Evolutionary conservation across 2,888 invertebrate species (phyloP).

Genomic region (Pogonocherus hispidulus): DNA sequence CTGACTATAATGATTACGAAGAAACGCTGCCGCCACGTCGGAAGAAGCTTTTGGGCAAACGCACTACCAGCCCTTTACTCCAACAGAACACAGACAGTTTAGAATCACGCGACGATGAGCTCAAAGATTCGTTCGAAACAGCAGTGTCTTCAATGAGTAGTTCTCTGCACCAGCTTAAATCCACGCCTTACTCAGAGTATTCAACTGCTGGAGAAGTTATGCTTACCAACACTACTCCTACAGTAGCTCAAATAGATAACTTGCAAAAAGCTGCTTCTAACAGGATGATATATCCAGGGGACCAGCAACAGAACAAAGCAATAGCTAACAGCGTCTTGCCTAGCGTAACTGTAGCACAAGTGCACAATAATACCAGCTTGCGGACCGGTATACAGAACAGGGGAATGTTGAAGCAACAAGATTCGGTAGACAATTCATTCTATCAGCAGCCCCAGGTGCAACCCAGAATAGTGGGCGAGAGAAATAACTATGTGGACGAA

Average conservation of each 20-base stretch:
- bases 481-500: slow-evolving; percentile 35
- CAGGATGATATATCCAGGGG: slow-evolving; percentile 44
- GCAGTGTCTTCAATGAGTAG: slow-evolving; percentile 69
- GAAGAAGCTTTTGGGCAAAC: slow-evolving; percentile 60
- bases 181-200: slow-evolving; percentile 53
- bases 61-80: slow-evolving; percentile 61
- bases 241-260: slow-evolving; percentile 38
- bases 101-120: slow-evolving; percentile 72
- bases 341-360: slow-evolving; percentile 59
- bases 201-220: slow-evolving; percentile 50
- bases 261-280: slow-evolving; percentile 46
- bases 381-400: slow-evolving; percentile 43
- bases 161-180: slow-evolving; percentile 65
- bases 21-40: slow-evolving; percentile 45
- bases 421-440: slow-evolving; percentile 64
- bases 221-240: slow-evolving; percentile 50
- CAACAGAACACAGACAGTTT: slow-evolving; percentile 71
- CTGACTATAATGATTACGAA: slow-evolving; percentile 51
- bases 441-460: slow-evolving; percentile 37
- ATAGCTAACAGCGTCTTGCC: slow-evolving; percentile 52
- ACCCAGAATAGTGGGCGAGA: slow-evolving; percentile 15
- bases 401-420: slow-evolving; percentile 69
- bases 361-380: slow-evolving; percentile 52
- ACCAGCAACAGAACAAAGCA: slow-evolving; percentile 57
- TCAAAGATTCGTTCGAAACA: slow-evolving; percentile 73